phyloP scores from a whole-genome alignment of 2,113 vertebrate genomes.

The Heterochromis multidens region DNA sequence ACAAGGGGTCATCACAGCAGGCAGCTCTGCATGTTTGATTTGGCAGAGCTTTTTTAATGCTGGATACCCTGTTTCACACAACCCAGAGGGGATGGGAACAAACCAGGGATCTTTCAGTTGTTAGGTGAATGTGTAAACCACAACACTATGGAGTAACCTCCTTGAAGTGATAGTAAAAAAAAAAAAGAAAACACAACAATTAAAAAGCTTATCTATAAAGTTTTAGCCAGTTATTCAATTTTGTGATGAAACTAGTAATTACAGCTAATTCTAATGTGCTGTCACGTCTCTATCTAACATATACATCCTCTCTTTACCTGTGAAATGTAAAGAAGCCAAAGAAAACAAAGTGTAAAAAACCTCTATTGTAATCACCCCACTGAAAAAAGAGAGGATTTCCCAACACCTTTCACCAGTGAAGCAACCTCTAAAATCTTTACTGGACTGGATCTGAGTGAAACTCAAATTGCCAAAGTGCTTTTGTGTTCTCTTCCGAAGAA shows the following conservation, averaged over 20 bases:
- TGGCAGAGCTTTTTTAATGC: neutral
- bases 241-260: neutral
- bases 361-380: neutral
- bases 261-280: neutral
- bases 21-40: neutral
- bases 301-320: neutral
- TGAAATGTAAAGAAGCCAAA: neutral
- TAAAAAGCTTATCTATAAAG: rapidly evolving
- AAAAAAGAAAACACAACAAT: neutral
- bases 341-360: neutral
- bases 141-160: neutral
- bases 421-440: neutral
- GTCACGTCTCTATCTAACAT: neutral
- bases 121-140: neutral
- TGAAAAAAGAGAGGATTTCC: neutral
- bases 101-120: neutral
- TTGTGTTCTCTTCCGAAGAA: neutral
- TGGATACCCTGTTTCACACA: neutral
- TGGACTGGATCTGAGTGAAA: neutral
- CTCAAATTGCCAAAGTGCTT: neutral
- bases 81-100: neutral
- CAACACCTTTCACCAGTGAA: slow-evolving; percentile 3
- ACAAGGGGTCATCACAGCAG: no score
- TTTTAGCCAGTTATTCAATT: neutral
- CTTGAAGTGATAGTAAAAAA: neutral